phyloP scores from a whole-genome alignment of 2,113 vertebrate genomes.

The Syngnathus scovelli region DNA sequence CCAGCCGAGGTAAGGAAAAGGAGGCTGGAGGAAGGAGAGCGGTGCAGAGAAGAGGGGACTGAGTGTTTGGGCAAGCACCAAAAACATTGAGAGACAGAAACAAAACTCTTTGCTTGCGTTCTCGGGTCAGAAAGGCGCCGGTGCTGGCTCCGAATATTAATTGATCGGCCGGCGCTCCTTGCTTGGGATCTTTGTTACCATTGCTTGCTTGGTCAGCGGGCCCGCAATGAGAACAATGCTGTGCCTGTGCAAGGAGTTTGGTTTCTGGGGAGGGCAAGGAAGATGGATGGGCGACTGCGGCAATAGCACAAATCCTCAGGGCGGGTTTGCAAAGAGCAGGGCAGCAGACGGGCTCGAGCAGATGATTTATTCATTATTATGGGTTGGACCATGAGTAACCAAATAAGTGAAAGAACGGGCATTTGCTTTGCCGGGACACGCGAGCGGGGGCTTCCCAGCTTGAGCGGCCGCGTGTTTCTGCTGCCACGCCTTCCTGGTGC shows the following conservation, averaged over 20 bases:
- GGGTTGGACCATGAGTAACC: too few relatives aligned
- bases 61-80: slow-evolving; percentile 5
- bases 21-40: slow-evolving; percentile 69
- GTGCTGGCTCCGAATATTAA: slow-evolving; percentile 61
- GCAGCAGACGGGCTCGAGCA: neutral
- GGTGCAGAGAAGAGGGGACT: neutral
- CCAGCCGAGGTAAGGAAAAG: slow-evolving; percentile 76
- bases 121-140: slow-evolving; percentile 41
- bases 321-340: slow-evolving; percentile 30
- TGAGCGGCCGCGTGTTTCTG: too few relatives aligned
- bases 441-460: too few relatives aligned
- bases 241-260: slow-evolving; percentile 57
- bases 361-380: too few relatives aligned
- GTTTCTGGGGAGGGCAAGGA: slow-evolving; percentile 22
- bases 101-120: slow-evolving; percentile 26
- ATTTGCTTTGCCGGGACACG: too few relatives aligned
- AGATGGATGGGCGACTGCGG: slow-evolving; percentile 39
- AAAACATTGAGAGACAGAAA: slow-evolving; percentile 18
- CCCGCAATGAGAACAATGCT: slow-evolving; percentile 66
- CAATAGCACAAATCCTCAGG: slow-evolving; percentile 45
- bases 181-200: slow-evolving; percentile 60
- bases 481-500: too few relatives aligned
- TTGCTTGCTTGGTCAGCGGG: slow-evolving; percentile 50
- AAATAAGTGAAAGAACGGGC: too few relatives aligned
- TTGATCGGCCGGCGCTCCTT: slow-evolving; percentile 49